Base-by-base conservation (phyloP, 2,888 invertebrate species). In the Blastobasis lacticolella region DNA sequence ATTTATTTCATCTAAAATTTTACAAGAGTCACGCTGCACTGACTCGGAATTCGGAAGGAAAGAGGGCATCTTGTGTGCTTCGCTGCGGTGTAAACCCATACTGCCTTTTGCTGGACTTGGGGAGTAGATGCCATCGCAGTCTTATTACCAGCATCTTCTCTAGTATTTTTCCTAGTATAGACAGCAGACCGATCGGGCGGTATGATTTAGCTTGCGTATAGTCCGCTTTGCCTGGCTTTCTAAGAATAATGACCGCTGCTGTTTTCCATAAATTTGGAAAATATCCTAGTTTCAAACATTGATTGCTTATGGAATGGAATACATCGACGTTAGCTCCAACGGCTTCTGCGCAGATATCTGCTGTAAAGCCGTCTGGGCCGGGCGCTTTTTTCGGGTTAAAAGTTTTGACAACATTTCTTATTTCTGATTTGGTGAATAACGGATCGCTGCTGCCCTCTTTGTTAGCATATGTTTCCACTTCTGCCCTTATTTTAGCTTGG, bases 1-100 rank as follows among this genome's bases (percentile, higher is more conserved):
- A 0, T 36, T 5, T 6, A 58, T 49, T 0, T 7, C 9, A 0
- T 45, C 38, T 4, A 62, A 48, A 0, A 49, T 41, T 0, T 5
- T 6, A 8, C 54, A 56, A 1, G 50, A 45, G 4, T 9, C 43
- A 4, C 6, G 23, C 37, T 56, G 38, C 0, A 54, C 40, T 1
- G 52, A 50, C 3, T 0, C 37, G 1, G 37, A 43, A 2, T 48
- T 46, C 59, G 0, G 10, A 5, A 50, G 38, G 37, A 48, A 53
- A 52, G 10, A 58, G 55, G 7, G 56, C 46, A 49, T 56, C 56
- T 40, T 57, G 56, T 8, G 59, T 57, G 36, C 53, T 41, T 5
- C 36, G 38, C n/a, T 57, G 59, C 0, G 57, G 57, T 45, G 51
- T 54, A n/a, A 58, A 58, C 2, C 58, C 60, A 38, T 54, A 58